Evolutionary conservation across 2,797 vertebrate genomes (phyloP).

Genomic region (Xiphorhynchus erythropygius): DNA sequence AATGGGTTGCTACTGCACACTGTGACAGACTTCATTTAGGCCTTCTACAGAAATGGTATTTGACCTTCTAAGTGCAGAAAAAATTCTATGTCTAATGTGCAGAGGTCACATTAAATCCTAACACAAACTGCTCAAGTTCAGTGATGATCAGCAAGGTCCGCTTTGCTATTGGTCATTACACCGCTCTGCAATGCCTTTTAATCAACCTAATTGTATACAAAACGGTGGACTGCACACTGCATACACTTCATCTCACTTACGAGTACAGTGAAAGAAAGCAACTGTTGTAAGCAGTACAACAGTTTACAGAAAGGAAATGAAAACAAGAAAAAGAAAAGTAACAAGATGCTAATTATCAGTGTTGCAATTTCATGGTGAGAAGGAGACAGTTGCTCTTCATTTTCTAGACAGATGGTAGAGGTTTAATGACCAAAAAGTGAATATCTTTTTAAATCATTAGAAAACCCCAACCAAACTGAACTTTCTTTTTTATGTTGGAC

Average conservation of each 20-base stretch:
- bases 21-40: not conserved
- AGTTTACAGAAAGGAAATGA: not conserved
- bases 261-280: not conserved
- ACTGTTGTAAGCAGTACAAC: not conserved
- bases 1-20: not conserved
- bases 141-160: not conserved
- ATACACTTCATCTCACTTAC: not conserved
- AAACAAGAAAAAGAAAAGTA: not conserved
- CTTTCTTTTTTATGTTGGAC: not conserved
- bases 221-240: not conserved
- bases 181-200: not conserved
- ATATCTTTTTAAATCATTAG: not conserved
- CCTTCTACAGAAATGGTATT: not conserved
- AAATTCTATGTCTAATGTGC: not conserved
- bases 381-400: not conserved
- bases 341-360: not conserved
- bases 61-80: not conserved
- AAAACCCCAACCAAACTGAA: rapidly evolving
- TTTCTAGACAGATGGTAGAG: not conserved
- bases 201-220: not conserved
- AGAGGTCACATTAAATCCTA: not conserved
- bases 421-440: not conserved
- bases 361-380: not conserved
- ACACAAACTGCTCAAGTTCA: not conserved
- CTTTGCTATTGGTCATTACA: not conserved